Base-by-base conservation (phyloP, 2,797 vertebrate species). In the Mus spretus region DNA sequence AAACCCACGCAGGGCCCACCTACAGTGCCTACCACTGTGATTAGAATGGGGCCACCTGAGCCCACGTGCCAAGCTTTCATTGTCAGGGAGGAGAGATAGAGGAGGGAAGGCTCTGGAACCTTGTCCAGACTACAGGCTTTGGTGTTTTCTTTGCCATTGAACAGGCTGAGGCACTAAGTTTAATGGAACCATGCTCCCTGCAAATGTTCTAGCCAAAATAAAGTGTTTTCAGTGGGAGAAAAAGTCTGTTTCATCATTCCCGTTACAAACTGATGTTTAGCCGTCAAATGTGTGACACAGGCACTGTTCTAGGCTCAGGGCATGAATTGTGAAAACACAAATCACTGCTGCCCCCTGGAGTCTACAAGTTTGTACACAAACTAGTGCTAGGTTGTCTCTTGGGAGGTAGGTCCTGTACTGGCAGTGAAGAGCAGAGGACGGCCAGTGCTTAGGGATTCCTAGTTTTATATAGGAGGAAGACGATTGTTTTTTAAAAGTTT, bases 11-110 rank as follows among this genome's bases (percentile, higher is more conserved):
- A 44, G 34, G 55, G 0, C 63, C 77, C 7, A 11, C 44, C 10
- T 44, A 61, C 2, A 31, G 22, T 12, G 22, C 53, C 83, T 50
- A 3, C 15, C 34, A 7, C 59, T 55, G 34, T 67, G 6, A 50
- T 7, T 31, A 17, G 8, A 34, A 1, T 37, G 17, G 11, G 17
- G 34, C 75, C 37, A 7, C 20, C 40, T 50, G 8, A 0, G 50
- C 67, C 7, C 75, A 34, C 44, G 80, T 31, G 26, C 12, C 14
- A 28, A 65, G 63, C 59, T 77, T 81, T 57, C 31, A 14, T 24
- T 65, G 0, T 67, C 50, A 2, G 11, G 14, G 53, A 86, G 3
- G 15, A 28, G 74, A 72, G 70, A 4, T 37, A 72, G n/a, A 37
- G 85, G 2, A 20, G 1, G 37, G 61, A 19, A 78, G 91, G 31